Conservation (phyloP, 2,888 invertebrate species). For the Leptinotarsa rubiginosa region DNA sequence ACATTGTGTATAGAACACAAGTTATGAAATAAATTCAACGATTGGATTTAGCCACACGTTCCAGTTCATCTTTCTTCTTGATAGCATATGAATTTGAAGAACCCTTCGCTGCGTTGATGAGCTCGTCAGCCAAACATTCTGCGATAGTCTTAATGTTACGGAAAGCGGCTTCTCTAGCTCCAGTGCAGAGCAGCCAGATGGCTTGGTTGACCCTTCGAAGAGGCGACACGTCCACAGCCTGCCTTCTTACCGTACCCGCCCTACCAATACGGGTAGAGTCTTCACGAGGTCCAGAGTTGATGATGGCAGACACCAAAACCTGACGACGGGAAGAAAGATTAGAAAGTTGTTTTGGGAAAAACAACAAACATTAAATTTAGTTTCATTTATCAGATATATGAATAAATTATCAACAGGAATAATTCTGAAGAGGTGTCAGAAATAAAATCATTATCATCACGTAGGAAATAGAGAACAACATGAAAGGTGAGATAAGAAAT, state of each 20-base stretch:
- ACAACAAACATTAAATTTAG: neutral
- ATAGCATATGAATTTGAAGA: slow-evolving; percentile 99
- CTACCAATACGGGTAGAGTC: slow-evolving; percentile 99
- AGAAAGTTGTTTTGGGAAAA: neutral
- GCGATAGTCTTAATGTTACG: slow-evolving; percentile 99
- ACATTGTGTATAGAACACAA: slow-evolving; percentile 46
- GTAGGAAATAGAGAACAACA: neutral
- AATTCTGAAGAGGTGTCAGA: slow-evolving; percentile 65
- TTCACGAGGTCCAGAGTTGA: slow-evolving; percentile 99
- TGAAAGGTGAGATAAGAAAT: neutral
- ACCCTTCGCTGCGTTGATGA: slow-evolving; percentile 99
- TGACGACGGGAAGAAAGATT: slow-evolving; percentile 60
- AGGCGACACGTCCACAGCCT: slow-evolving; percentile 99
- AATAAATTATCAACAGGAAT: slow-evolving; percentile 42
- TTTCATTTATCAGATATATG: slow-evolving; percentile 39
- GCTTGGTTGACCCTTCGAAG: slow-evolving; percentile 99
- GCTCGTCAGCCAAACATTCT: slow-evolving; percentile 99
- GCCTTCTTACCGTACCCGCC: slow-evolving; percentile 99
- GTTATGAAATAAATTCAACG: slow-evolving; percentile 78
- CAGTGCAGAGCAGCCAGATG: slow-evolving; percentile 98
- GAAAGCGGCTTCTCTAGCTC: slow-evolving; percentile 99
- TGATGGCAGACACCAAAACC: slow-evolving; percentile 95
- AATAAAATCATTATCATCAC: slow-evolving; percentile 53
- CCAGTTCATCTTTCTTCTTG: slow-evolving; percentile 99
- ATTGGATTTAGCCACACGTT: slow-evolving; percentile 99